Evolutionary conservation across 2,113 vertebrate genomes (phyloP).

Genomic region (Nothocercus julius): DNA sequence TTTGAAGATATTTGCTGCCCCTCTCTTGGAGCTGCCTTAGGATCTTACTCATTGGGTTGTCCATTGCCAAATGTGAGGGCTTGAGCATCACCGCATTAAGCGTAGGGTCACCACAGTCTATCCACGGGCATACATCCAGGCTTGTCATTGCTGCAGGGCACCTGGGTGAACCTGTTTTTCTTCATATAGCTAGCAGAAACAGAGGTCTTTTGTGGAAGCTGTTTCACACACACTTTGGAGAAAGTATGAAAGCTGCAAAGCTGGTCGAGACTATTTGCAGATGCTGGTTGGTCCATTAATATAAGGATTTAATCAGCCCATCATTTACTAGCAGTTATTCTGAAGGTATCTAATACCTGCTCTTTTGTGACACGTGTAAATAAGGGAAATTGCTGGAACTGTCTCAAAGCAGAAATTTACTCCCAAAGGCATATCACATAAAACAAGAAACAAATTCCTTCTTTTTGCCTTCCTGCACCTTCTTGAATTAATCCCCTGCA

Average conservation of each 20-base stretch:
- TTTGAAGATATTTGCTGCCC: not conserved
- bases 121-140: too few relatives aligned
- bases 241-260: not conserved
- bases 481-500: not conserved
- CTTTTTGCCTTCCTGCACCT: not conserved
- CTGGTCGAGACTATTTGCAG: not conserved
- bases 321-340: not conserved
- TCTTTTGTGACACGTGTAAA: not conserved
- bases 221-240: not conserved
- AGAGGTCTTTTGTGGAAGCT: not conserved
- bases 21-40: not conserved
- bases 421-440: not conserved
- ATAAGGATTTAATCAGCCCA: not conserved
- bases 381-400: not conserved
- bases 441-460: not conserved
- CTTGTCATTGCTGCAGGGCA: not conserved
- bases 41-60: not conserved
- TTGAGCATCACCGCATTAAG: not conserved
- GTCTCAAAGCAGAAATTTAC: not conserved
- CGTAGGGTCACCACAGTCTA: rapidly evolving
- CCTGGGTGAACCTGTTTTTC: not conserved
- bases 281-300: not conserved
- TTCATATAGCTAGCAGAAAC: not conserved
- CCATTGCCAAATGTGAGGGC: rapidly evolving
- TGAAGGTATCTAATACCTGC: not conserved